Conservation (phyloP, 2,888 invertebrate species). For the Eupithecia insigniata region DNA sequence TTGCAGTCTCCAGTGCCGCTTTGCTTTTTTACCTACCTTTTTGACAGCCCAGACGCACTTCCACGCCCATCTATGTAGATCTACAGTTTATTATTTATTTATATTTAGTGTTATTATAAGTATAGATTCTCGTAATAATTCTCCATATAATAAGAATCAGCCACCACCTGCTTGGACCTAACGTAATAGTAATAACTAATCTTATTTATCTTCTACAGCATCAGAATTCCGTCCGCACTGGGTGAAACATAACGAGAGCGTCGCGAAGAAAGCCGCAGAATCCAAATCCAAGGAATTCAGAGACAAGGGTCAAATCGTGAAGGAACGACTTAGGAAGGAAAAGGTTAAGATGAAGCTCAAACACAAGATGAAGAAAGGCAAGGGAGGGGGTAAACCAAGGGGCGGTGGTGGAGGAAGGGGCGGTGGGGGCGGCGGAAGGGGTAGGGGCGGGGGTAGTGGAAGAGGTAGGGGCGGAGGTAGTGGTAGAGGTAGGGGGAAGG, state of each 20-base stretch:
- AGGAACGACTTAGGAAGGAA: slow-evolving; percentile 87
- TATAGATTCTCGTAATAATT: no score
- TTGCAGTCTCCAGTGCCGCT: no score
- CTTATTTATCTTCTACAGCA: slow-evolving; percentile 51
- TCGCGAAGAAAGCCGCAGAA: slow-evolving; percentile 60
- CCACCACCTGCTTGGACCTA: no score
- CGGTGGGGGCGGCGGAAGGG: not conserved
- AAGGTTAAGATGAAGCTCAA: slow-evolving; percentile 84
- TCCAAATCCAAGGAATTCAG: slow-evolving; percentile 86
- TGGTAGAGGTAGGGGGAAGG: slow-evolving; percentile 15
- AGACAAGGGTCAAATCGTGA: slow-evolving; percentile 90
- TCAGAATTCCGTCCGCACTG: slow-evolving; percentile 88
- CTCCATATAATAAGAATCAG: no score
- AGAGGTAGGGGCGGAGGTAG: slow-evolving; percentile 12
- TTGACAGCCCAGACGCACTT: no score
- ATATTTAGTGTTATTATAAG: no score
- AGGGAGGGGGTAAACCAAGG: slow-evolving; percentile 40
- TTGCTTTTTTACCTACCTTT: no score
- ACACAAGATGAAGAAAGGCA: slow-evolving; percentile 70
- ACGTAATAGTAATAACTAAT: no score
- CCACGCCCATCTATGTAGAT: no score
- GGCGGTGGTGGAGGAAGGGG: slow-evolving; percentile 11
- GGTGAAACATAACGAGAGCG: slow-evolving; percentile 91
- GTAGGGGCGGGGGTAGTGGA: slow-evolving; percentile 2
- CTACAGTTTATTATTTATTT: no score